Percentiles rank a stretch among this genome's conserved stretches.
phyloP scores from a whole-genome alignment of 2,888 invertebrate genomes.

The Scotopteryx bipunctaria region DNA sequence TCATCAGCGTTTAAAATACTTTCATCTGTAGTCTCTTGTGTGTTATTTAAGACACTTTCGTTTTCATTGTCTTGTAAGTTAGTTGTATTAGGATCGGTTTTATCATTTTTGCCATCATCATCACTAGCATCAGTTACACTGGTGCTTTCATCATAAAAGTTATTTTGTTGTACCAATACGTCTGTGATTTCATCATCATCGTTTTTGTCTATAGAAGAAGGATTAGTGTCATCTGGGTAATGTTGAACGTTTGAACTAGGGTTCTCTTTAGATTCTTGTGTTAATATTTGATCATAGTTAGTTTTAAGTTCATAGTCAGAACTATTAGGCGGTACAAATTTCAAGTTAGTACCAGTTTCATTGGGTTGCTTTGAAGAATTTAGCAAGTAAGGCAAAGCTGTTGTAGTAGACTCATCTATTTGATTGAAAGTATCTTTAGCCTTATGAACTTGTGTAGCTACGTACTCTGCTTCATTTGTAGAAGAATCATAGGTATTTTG shows the following conservation, averaged over 20 bases:
- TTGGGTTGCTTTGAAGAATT: not conserved
- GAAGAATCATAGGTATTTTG: not conserved
- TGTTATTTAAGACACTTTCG: not conserved
- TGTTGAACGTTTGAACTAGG: conserved; percentile 1
- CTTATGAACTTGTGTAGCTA: not conserved
- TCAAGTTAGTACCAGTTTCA: not conserved
- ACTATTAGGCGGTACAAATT: not conserved
- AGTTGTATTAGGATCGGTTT: not conserved
- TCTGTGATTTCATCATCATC: not conserved
- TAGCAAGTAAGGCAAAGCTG: not conserved
- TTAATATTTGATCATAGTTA: not conserved
- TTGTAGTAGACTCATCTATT: not conserved
- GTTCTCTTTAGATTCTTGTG: conserved; percentile 1
- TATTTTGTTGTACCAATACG: not conserved
- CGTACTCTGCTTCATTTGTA: not conserved
- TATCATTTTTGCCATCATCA: not conserved
- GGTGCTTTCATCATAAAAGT: not conserved
- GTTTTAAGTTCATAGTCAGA: not conserved
- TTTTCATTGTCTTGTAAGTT: not conserved
- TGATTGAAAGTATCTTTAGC: not conserved
- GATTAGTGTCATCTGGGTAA: not conserved
- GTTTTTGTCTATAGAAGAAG: not conserved
- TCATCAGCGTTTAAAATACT: not conserved
- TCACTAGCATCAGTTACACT: not conserved
- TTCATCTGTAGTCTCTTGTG: not conserved